Evolutionary conservation across 2,888 invertebrate species (phyloP).

Genomic region (Noctua janthina): DNA sequence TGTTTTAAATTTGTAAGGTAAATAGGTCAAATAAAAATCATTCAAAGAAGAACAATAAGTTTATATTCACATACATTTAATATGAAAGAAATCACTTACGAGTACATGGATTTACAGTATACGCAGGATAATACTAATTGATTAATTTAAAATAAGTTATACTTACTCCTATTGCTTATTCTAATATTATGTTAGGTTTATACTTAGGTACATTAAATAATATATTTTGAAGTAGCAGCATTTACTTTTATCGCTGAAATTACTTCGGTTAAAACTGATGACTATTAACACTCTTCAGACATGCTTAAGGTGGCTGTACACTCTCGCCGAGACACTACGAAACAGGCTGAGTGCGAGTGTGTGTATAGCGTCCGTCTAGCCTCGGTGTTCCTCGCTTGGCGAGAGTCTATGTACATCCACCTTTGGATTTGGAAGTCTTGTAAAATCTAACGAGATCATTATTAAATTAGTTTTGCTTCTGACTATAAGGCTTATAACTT

Average conservation of each 20-base stretch:
- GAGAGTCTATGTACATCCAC: neutral
- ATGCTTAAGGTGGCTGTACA: neutral
- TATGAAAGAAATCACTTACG: neutral
- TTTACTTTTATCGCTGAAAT: neutral
- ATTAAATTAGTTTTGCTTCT: neutral
- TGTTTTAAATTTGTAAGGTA: neutral
- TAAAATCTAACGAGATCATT: slow-evolving; percentile 11
- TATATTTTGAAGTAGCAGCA: slow-evolving; percentile 5
- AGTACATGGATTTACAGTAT: slow-evolving; percentile 2
- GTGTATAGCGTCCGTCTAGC: no score
- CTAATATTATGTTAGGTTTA: neutral
- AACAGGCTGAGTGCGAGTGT: no score
- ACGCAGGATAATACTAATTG: neutral
- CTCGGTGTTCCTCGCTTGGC: no score
- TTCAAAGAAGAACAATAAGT: neutral
- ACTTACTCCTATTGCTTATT: neutral
- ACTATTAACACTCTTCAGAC: slow-evolving; percentile 21
- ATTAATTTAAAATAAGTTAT: slow-evolving; percentile 3
- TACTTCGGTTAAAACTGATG: slow-evolving; percentile 11
- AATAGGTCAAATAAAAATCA: slow-evolving; percentile 16
- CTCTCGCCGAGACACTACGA: no score
- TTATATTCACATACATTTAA: slow-evolving; percentile 24
- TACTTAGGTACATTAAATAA: no score
- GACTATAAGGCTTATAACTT: neutral
- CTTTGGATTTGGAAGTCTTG: neutral